Base-by-base conservation (phyloP, 2,888 invertebrate species). In the Tanaodytes sp. region DNA sequence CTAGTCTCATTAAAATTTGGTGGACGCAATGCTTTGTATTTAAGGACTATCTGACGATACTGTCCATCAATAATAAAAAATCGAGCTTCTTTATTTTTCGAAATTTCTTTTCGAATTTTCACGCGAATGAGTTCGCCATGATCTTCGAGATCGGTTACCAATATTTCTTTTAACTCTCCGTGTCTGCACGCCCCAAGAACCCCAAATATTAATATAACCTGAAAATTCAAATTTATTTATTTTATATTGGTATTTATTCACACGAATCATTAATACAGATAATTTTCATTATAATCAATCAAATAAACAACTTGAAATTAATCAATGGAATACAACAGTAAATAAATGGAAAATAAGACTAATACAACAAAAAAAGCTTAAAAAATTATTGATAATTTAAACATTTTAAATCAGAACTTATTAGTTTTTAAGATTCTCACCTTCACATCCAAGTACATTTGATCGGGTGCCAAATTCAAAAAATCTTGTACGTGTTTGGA, bases 121-220 rank as follows among this genome's bases (percentile, higher is more conserved):
- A 52, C 52, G 5, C 3, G 18, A 3, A 52, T 40, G 6, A 52
- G 40, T 2, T 52, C 30, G 6, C 52, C 40, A 2, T 52, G 52
- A 40, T 52, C 9, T 40, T 52, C 52, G 2, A 52, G 3, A 18
- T 52, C 52, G n/a, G n/a, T n/a, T n/a, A n/a, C n/a, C n/a, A n/a
- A n/a, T n/a, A n/a, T n/a, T n/a, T n/a, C n/a, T n/a, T n/a, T n/a
- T n/a, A n/a, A n/a, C n/a, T n/a, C n/a, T 23, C 5, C 15, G 1
- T 27, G 23, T 23, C 51, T 51, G 16, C 51, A 37, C 5, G 37
- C 51, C 12, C 52, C 52, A 5, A 51, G 16, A 4, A 51, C 2
- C 15, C 51, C 51, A 14, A 51, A 49, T 11, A 20, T 12, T 20
- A 49, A n/a, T 3, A 49, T 49, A 49, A 49, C 36, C 36, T 49